These are phyloP conservation scores for Lutraria rhynchaena DNA, from an alignment of 1,140 invertebrate species.

Conservation along the genomic window DNA sequence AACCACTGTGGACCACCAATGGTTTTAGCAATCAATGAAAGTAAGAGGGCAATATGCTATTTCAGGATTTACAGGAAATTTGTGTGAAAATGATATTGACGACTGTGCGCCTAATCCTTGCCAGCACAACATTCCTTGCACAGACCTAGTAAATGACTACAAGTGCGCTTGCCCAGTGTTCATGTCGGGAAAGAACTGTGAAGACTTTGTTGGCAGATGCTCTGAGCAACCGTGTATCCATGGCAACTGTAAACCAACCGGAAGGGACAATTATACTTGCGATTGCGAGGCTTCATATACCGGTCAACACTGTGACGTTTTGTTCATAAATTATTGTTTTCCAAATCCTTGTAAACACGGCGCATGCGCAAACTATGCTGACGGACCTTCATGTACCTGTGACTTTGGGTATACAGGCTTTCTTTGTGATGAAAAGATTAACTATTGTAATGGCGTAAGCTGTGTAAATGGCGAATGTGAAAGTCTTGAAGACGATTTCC, in stretches of 20 bases:
- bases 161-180: slow-evolving; percentile 14
- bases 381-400: slow-evolving; percentile 30
- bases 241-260: slow-evolving; percentile 29
- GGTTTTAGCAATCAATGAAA: too few relatives aligned
- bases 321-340: slow-evolving; percentile 26
- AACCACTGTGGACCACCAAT: too few relatives aligned
- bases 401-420: slow-evolving; percentile 37
- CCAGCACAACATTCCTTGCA: slow-evolving; percentile 27
- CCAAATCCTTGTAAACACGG: slow-evolving; percentile 44
- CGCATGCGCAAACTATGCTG: background rate
- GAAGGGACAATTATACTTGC: slow-evolving; percentile 27
- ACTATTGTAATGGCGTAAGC: slow-evolving; percentile 54
- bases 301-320: slow-evolving; percentile 17
- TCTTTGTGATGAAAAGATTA: slow-evolving; percentile 34
- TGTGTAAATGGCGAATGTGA: slow-evolving; percentile 53
- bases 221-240: slow-evolving; percentile 22
- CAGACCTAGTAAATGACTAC: slow-evolving; percentile 20
- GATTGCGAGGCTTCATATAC: slow-evolving; percentile 37
- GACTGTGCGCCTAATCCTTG: slow-evolving; percentile 35
- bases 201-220: slow-evolving; percentile 12
- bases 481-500: slow-evolving; percentile 1
- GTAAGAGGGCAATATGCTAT: too few relatives aligned
- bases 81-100: slow-evolving; percentile 42
- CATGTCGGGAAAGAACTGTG: slow-evolving; percentile 32
- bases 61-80: slow-evolving; percentile 27